Evolutionary conservation across 2,113 vertebrate species (phyloP).

Genomic region (Agapornis roseicollis): DNA sequence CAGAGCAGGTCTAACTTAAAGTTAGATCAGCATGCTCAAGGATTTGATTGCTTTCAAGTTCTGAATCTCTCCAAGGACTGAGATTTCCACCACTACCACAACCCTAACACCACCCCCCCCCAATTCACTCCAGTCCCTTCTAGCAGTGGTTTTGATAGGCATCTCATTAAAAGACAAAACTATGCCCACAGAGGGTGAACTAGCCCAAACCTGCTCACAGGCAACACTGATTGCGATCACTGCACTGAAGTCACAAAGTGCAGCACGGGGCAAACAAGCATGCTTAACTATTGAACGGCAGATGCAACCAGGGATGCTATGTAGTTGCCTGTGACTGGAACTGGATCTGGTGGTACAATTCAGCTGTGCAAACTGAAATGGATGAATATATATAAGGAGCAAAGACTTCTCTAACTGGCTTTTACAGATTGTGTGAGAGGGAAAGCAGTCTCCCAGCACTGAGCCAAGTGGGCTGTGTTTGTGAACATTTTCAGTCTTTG

Average conservation of each 20-base stretch:
- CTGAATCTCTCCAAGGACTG: background rate
- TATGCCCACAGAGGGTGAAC: fast-evolving
- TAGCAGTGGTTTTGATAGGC: background rate
- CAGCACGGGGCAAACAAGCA: background rate
- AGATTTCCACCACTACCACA: too few species aligned
- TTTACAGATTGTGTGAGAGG: background rate
- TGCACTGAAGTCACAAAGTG: background rate
- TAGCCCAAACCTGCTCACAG: background rate
- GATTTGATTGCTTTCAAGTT: background rate
- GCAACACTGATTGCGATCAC: fast-evolving
- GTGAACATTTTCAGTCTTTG: background rate
- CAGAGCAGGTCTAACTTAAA: background rate
- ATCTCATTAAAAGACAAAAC: background rate
- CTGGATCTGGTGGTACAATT: background rate
- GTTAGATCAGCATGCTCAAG: background rate
- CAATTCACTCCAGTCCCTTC: background rate
- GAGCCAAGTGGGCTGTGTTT: background rate
- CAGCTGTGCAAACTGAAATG: background rate
- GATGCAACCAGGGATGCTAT: background rate
- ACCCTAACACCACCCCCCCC: too few species aligned
- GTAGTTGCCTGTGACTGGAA: background rate
- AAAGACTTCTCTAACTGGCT: background rate
- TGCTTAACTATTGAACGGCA: background rate
- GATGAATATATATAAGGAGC: background rate
- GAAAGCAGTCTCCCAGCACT: background rate